These are phyloP conservation scores for Apodemia hepburni DNA, from an alignment of 2,888 invertebrate species.

Conservation along the genomic window DNA sequence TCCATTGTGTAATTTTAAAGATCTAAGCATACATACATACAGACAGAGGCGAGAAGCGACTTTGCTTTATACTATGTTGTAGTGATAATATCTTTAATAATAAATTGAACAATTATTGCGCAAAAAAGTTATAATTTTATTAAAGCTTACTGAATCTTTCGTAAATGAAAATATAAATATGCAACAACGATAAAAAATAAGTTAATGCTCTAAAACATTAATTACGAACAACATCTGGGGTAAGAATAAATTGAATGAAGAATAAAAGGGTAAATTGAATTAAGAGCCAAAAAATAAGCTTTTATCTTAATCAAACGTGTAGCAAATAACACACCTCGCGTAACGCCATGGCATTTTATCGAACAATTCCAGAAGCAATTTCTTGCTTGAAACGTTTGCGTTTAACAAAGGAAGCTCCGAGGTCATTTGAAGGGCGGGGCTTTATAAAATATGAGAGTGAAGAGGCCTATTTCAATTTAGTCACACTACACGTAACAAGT, in stretches of 20 bases:
- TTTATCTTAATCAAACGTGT: not conserved
- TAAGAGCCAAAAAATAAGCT: not conserved
- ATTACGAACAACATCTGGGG: not conserved
- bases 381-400: slow-evolving; percentile 22
- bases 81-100: too few relatives aligned
- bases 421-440: slow-evolving; percentile 21
- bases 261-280: slow-evolving; percentile 7
- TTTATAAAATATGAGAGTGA: slow-evolving; percentile 15
- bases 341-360: slow-evolving; percentile 18
- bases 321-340: not conserved
- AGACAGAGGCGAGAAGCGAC: too few relatives aligned
- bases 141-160: too few relatives aligned
- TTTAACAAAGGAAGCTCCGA: slow-evolving; percentile 21
- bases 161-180: too few relatives aligned
- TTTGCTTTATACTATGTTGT: too few relatives aligned
- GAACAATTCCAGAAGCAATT: slow-evolving; percentile 18
- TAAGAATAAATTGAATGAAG: not conserved
- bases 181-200: too few relatives aligned
- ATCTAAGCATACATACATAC: too few relatives aligned
- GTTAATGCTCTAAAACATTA: not conserved
- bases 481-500: not conserved
- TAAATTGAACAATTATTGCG: too few relatives aligned
- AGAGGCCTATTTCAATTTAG: not conserved
- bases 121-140: too few relatives aligned
- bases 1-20: too few relatives aligned